Conservation (phyloP, 2,888 invertebrate genomes). For the Sarcophaga carnaria region DNA sequence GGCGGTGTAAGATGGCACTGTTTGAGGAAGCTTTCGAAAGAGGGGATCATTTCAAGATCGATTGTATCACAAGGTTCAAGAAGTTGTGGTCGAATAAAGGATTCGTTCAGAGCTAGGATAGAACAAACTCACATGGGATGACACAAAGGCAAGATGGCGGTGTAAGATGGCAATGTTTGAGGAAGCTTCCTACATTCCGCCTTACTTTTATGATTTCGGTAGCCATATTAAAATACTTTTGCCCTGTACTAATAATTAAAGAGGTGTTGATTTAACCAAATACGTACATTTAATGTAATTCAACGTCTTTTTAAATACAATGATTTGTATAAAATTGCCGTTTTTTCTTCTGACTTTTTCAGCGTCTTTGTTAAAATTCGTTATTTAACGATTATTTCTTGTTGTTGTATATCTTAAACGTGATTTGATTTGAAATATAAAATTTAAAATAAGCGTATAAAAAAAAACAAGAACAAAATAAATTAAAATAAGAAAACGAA, state of each 20-base stretch:
- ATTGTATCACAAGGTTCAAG: too few relatives aligned
- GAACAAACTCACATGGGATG: too few relatives aligned
- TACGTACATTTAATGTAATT: slow-evolving; percentile 61
- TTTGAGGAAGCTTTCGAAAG: too few relatives aligned
- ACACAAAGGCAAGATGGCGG: too few relatives aligned
- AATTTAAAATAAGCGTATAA: background rate
- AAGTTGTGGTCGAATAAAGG: too few relatives aligned
- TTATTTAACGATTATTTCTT: slow-evolving; percentile 29
- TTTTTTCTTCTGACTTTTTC: slow-evolving; percentile 20
- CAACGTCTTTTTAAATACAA: slow-evolving; percentile 61
- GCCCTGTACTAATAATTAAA: slow-evolving; percentile 15
- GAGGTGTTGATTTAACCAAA: slow-evolving; percentile 14
- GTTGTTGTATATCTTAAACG: slow-evolving; percentile 38
- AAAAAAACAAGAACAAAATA: background rate
- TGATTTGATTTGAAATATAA: slow-evolving; percentile 62
- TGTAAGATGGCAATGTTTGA: too few relatives aligned
- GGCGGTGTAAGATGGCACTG: too few relatives aligned
- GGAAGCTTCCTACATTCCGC: too few relatives aligned
- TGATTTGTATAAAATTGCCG: slow-evolving; percentile 64
- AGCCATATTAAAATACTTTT: background rate
- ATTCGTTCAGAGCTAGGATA: too few relatives aligned
- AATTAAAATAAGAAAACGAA: background rate
- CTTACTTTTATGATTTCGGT: too few relatives aligned
- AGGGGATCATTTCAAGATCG: too few relatives aligned
- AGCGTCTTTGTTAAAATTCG: background rate